Evolutionary conservation across 2,797 vertebrate species (phyloP).

Genomic region (Chloroceryle inda): DNA sequence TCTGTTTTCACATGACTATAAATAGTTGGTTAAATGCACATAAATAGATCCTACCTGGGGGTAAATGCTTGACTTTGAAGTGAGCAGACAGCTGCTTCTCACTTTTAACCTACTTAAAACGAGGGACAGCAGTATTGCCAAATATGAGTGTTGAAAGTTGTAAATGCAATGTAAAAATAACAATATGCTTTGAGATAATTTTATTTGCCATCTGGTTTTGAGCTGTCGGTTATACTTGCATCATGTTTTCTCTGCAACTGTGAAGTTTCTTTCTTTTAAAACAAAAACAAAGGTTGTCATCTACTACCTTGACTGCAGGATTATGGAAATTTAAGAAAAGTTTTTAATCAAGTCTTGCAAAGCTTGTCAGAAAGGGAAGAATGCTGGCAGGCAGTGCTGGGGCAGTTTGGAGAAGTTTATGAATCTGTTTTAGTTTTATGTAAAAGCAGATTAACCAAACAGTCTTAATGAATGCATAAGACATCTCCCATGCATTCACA

Average conservation of each 20-base stretch:
- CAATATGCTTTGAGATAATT: slow-evolving; percentile 68
- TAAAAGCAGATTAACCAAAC: slow-evolving; percentile 48
- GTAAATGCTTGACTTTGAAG: slow-evolving; percentile 53
- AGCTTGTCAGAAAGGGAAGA: slow-evolving; percentile 2
- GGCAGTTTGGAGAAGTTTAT: slow-evolving; percentile 23
- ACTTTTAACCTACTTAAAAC: slow-evolving; percentile 64
- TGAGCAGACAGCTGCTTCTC: slow-evolving; percentile 55
- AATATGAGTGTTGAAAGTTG: neutral
- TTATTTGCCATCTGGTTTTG: slow-evolving; percentile 72
- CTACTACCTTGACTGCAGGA: slow-evolving; percentile 30
- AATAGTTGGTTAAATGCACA: slow-evolving; percentile 51
- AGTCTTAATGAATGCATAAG: slow-evolving; percentile 28
- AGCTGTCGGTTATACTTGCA: slow-evolving; percentile 48
- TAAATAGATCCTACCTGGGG: slow-evolving; percentile 49
- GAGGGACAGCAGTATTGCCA: slow-evolving; percentile 42
- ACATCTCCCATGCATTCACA: neutral
- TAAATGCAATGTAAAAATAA: slow-evolving; percentile 65
- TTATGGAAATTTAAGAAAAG: neutral
- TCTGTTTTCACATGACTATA: slow-evolving; percentile 23
- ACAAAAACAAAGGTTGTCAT: slow-evolving; percentile 43
- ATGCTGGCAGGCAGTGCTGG: neutral
- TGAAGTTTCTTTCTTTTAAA: slow-evolving; percentile 49
- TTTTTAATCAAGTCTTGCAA: slow-evolving; percentile 37
- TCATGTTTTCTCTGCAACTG: slow-evolving; percentile 45
- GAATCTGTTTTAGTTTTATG: slow-evolving; percentile 14